Percentiles rank a stretch among this genome's conserved stretches.
phyloP scores from a whole-genome alignment of 1,140 invertebrate genomes.

The Drosophila tani region DNA sequence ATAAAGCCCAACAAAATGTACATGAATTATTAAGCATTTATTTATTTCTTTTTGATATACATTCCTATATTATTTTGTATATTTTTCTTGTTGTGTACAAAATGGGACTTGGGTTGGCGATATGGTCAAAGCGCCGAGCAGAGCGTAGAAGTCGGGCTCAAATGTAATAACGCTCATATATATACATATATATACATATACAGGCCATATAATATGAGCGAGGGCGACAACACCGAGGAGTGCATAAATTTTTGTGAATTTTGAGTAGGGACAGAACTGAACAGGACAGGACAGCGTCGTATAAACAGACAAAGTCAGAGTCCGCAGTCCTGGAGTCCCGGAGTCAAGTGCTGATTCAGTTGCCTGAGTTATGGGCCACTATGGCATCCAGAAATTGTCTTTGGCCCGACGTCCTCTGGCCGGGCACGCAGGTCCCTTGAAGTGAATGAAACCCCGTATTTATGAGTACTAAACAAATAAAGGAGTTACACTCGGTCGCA shows the following conservation, averaged over 20 bases:
- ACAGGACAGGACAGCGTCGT: slow-evolving; percentile 8
- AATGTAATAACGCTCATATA: slow-evolving; percentile 65
- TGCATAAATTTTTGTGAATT: slow-evolving; percentile 56
- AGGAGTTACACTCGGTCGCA: slow-evolving; percentile 36
- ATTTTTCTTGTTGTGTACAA: neutral
- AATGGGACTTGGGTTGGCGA: neutral
- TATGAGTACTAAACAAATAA: slow-evolving; percentile 53
- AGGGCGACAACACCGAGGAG: slow-evolving; percentile 22
- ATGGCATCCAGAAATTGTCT: slow-evolving; percentile 30
- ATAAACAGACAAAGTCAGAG: slow-evolving; percentile 39
- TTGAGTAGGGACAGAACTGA: slow-evolving; percentile 33
- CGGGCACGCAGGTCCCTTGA: slow-evolving; percentile 13
- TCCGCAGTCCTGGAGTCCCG: neutral
- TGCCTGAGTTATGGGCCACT: slow-evolving; percentile 46
- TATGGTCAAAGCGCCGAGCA: slow-evolving; percentile 26
- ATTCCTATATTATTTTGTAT: too few relatives aligned
- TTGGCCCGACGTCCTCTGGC: slow-evolving; percentile 22
- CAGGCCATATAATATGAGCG: slow-evolving; percentile 25
- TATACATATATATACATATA: slow-evolving; percentile 12
- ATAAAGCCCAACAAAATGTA: neutral
- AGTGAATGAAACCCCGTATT: slow-evolving; percentile 46
- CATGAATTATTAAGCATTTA: neutral
- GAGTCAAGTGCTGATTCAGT: slow-evolving; percentile 52
- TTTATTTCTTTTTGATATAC: neutral
- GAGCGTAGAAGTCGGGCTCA: slow-evolving; percentile 19